phyloP scores from a whole-genome alignment of 2,888 invertebrate species.

The Philonicus albiceps region DNA sequence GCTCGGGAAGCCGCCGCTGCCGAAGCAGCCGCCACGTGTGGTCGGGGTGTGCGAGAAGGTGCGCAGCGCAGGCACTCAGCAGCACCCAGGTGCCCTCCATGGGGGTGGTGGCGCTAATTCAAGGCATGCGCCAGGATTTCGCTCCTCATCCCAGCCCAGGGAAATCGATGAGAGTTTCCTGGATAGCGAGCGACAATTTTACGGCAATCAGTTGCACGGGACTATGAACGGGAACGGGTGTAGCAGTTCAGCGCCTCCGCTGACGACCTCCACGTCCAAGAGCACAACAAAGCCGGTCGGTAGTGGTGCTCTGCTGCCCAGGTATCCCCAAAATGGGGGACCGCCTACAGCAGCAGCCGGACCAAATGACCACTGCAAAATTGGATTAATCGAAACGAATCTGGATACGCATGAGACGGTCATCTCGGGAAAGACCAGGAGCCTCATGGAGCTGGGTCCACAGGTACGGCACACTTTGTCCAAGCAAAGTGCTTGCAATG shows the following conservation, averaged over 20 bases:
- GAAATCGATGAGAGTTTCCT: conserved; percentile 54
- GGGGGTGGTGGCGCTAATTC: conserved; percentile 30
- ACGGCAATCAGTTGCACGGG: conserved; percentile 57
- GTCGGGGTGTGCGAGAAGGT: conserved; percentile 65
- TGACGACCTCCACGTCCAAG: background rate
- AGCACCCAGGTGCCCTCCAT: conserved; percentile 47
- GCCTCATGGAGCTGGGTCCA: conserved; percentile 70
- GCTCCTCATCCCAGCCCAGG: conserved; percentile 50
- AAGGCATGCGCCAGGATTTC: conserved; percentile 50
- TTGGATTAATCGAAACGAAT: conserved; percentile 90
- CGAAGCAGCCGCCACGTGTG: conserved; percentile 66
- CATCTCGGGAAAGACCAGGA: conserved; percentile 71
- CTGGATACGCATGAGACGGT: conserved; percentile 79
- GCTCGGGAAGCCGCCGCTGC: conserved; percentile 66
- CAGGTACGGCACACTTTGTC: conserved; percentile 51
- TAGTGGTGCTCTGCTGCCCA: background rate
- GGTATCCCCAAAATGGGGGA: background rate
- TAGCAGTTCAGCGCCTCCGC: conserved; percentile 44
- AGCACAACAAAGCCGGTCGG: conserved; percentile 7
- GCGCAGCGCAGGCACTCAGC: conserved; percentile 54
- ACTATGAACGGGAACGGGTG: conserved; percentile 56
- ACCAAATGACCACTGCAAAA: conserved; percentile 55
- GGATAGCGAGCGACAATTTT: conserved; percentile 54
- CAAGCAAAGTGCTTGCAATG: conserved; percentile 38
- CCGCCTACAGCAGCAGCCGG: conserved; percentile 4